These are phyloP conservation scores for Prionace glauca DNA, from an alignment of 2,797 vertebrate genomes.

Conservation along the genomic window DNA sequence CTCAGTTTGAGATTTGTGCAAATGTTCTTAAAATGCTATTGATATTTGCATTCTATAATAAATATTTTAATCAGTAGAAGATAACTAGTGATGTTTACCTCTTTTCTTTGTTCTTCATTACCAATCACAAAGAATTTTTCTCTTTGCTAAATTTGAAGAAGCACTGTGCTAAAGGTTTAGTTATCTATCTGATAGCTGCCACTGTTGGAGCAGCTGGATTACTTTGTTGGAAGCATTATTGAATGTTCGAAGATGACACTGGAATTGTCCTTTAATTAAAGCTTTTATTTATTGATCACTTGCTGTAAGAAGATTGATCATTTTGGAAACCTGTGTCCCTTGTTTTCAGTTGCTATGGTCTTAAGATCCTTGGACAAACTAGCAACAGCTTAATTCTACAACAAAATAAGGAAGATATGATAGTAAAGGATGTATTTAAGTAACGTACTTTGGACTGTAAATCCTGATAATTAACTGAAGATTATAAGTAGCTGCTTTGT, in stretches of 20 bases:
- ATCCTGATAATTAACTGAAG: not conserved
- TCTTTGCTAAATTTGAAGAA: not conserved
- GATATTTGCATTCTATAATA: not conserved
- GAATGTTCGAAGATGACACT: conserved; percentile 53
- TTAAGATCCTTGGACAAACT: conserved; percentile 45
- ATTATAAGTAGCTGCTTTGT: not conserved
- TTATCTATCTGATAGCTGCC: conserved; percentile 30
- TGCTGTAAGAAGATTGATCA: conserved; percentile 54
- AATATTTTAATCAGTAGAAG: not conserved
- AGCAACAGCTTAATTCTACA: not conserved
- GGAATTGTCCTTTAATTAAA: conserved; percentile 59
- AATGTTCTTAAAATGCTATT: not conserved
- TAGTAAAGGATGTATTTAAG: not conserved
- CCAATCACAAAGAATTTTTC: not conserved
- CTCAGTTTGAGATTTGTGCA: not conserved
- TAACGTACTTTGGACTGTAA: not conserved
- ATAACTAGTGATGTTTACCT: not conserved
- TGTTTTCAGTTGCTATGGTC: conserved; percentile 48
- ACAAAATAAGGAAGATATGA: not conserved
- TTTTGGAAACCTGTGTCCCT: conserved; percentile 51
- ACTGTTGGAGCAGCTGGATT: conserved; percentile 54
- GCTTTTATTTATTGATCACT: conserved; percentile 56
- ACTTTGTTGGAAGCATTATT: conserved; percentile 50
- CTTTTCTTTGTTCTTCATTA: conserved; percentile 6
- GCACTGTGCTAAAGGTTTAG: not conserved